These are phyloP conservation scores for Apolygus lucorum DNA, from an alignment of 1,140 invertebrate species.

Conservation along the genomic window DNA sequence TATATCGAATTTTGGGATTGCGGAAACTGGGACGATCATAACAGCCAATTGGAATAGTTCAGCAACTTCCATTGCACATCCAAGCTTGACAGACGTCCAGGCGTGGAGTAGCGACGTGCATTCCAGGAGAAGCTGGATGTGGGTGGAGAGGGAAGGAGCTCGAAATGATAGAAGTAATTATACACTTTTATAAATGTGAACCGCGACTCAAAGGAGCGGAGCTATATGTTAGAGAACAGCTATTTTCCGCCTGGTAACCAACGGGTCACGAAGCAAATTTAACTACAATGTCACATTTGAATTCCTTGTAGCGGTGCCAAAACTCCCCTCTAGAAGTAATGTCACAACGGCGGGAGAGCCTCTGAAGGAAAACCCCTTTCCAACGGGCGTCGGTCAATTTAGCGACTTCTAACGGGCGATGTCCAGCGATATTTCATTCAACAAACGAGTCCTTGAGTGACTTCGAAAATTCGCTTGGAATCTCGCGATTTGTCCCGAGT, in stretches of 20 bases:
- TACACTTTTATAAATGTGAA: constrained; percentile 12
- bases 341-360: neutral
- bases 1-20: no score
- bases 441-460: no score
- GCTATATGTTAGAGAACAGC: constrained; percentile 1
- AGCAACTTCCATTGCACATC: no score
- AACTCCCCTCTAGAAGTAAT: constrained; percentile 7
- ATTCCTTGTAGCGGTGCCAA: constrained; percentile 11
- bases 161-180: neutral
- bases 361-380: neutral
- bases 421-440: no score
- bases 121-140: neutral
- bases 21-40: no score
- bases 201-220: neutral
- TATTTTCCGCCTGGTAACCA: constrained; percentile 9
- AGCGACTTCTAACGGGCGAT: neutral
- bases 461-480: no score
- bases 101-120: no score
- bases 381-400: neutral
- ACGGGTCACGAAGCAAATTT: constrained; percentile 16
- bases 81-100: no score
- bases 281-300: constrained; percentile 16
- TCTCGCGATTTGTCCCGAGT: no score
- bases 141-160: neutral
- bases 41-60: no score